These are phyloP conservation scores for Bimastos eiseni DNA, from an alignment of 2,888 invertebrate species.

Conservation along the genomic window DNA sequence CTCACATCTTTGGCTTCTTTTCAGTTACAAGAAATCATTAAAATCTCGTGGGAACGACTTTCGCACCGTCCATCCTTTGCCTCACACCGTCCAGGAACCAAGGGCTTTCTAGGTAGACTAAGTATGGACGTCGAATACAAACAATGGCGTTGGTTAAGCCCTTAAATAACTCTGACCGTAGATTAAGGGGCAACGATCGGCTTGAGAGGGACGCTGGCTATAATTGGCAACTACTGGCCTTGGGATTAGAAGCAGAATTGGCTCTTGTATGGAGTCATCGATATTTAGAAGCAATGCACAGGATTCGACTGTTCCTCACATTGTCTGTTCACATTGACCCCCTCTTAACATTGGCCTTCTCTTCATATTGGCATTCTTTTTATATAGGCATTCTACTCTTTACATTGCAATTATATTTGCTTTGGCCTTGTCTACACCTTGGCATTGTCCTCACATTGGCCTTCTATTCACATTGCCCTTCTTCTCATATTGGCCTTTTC, in stretches of 20 bases:
- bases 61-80: not conserved
- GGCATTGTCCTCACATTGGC: too few relatives aligned
- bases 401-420: too few relatives aligned
- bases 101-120: not conserved
- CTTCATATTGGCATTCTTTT: too few relatives aligned
- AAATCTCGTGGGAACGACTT: not conserved
- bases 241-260: not conserved
- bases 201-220: not conserved
- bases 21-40: too few relatives aligned
- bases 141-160: not conserved
- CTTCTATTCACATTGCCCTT: too few relatives aligned
- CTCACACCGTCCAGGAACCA: not conserved
- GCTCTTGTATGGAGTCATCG: not conserved
- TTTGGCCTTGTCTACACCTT: too few relatives aligned
- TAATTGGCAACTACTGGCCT: not conserved
- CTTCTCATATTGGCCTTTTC: too few relatives aligned
- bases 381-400: too few relatives aligned
- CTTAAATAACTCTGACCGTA: not conserved
- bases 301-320: not conserved
- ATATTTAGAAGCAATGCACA: not conserved
- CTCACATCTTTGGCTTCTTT: too few relatives aligned
- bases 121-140: not conserved
- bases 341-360: too few relatives aligned
- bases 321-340: not conserved
- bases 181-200: not conserved